Evolutionary conservation across 2,888 invertebrate species (phyloP), one percentile per base, ranked within the genome.

Genomic region (Hydropsyche betteni): DNA sequence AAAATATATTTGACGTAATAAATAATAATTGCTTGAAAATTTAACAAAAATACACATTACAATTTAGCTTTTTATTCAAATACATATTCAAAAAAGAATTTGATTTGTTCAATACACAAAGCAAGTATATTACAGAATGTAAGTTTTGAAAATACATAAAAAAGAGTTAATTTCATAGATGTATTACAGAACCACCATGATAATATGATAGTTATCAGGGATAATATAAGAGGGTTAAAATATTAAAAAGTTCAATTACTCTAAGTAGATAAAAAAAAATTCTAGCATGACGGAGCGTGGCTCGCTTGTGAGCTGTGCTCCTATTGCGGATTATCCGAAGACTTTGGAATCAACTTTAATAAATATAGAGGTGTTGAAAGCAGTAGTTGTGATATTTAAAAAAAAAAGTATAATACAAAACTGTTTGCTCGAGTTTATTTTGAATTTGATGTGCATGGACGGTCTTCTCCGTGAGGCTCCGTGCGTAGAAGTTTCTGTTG

Each of bases 291-390:
- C 38, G 12, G 69, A 36, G 34, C 34, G 24, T 36, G 34, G 34
- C n/a, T 44, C 10, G 44, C 64, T 36, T 36, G n/a, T 36, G 64
- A 64, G 10, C n/a, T n/a, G 5, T 36, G 64, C n/a, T 64, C 36
- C n/a, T 8, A 64, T 8, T 64, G 64, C 64, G n/a, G 64, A 64
- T 64, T 64, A 64, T 64, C 36, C 64, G 36, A 64, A 64, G 64
- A 64, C 64, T 64, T 64, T 64, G 64, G 64, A 64, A 64, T 64
- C 64, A 64, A 64, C 64, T 64, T 64, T 64, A 64, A 64, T 64
- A 64, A 64, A 64, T 64, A 64, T 64, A 64, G 64, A 36, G 34
- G 34, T 64, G 34, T 64, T 64, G 64, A 64, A 64, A 64, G 64
- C 64, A 64, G 64, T 64, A 64, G 64, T 64, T 64, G 64, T 64